Evolutionary conservation across 2,888 invertebrate species (phyloP), one percentile per base, ranked within the genome.

Genomic region (Zaprionus lineosus): DNA sequence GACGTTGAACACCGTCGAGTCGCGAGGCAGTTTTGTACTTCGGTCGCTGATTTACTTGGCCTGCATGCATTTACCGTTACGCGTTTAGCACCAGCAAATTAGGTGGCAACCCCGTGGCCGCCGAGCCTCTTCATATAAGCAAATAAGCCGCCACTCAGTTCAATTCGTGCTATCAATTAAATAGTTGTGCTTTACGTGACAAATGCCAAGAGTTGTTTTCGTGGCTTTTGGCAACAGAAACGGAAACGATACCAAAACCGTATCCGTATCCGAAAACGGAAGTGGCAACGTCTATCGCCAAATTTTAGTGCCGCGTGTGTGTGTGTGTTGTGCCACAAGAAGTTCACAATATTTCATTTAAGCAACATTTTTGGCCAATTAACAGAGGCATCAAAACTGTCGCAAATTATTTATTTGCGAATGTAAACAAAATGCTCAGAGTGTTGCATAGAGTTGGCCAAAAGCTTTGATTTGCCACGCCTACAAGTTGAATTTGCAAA

Each of bases 1-100:
- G 86, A 87, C 86, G 86, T 87, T 71, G 62, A 73, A 71, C 51
- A 52, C 3, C 6, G 40, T 12, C 56, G 7, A 21, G 7, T 21
- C 7, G 21, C 3, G 21, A 21, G 7, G 7, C 7, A 24, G 6
- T 24, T 2, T 3, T 24, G 24, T 24, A n/a, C 8, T 7, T 24
- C n/a, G 24, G 2, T 24, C 2, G 24, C 24, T 24, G 6, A 24
- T 24, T 24, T 24, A n/a, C 15, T 37, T 48, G 24, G 34, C 46
- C n/a, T 37, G 24, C 24, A 2, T 11, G 16, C 47, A 36, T 21
- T 51, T 19, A 37, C 59, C 59, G 59, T 59, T 60, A 60, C 48
- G 28, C 58, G 26, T 50, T 50, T 26, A 36, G 47, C 33, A 39
- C 2, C 36, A 12, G 57, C 28, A 21, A 50, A 37, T 47, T 11